phyloP scores from a whole-genome alignment of 2,113 vertebrate species.

The Pongo pygmaeus region DNA sequence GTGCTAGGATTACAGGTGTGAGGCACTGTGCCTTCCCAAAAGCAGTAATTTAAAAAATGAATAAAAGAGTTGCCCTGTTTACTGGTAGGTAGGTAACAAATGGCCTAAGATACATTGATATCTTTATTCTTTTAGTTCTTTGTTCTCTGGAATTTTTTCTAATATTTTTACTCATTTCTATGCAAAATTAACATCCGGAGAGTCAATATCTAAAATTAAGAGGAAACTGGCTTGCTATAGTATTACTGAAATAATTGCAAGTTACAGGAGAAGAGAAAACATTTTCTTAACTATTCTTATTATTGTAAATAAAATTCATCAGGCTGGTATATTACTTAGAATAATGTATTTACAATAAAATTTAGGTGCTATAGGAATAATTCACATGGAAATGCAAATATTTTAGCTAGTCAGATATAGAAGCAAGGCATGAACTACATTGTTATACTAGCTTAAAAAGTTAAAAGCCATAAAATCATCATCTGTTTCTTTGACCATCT shows the following conservation, averaged over 20 bases:
- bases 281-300: not conserved
- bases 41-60: conserved; percentile 34
- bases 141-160: not conserved
- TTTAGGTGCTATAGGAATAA: not conserved
- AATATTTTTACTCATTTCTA: conserved; percentile 27
- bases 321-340: not conserved
- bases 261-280: not conserved
- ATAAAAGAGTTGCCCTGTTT: not conserved
- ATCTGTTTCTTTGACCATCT: not conserved
- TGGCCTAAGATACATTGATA: not conserved
- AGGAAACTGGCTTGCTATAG: not conserved
- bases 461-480: not conserved
- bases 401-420: not conserved
- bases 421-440: not conserved
- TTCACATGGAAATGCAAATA: not conserved
- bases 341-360: not conserved
- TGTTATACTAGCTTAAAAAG: not conserved
- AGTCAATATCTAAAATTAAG: not conserved
- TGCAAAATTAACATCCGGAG: conserved; percentile 15
- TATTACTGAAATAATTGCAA: conserved; percentile 43
- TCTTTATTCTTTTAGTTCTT: conserved; percentile 16
- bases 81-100: not conserved
- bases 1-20: too few relatives aligned
- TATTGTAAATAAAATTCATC: conserved; percentile 20
- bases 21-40: not conserved